Evolutionary conservation across 1,140 invertebrate genomes (phyloP), one percentile per base, ranked within the genome.

Genomic region (Temnothorax curvispinosus): DNA sequence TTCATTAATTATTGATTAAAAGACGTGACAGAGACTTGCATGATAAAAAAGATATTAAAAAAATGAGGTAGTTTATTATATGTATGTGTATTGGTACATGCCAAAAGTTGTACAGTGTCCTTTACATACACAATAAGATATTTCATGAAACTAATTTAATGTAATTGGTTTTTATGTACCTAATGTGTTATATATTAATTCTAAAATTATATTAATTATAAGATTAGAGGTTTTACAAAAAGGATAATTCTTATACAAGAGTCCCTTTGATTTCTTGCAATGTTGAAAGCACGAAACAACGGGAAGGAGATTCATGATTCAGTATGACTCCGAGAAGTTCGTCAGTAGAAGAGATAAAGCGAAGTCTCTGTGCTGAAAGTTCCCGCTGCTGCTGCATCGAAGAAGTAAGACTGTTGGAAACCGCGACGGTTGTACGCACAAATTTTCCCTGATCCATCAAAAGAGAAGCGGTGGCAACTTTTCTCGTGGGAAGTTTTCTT

Each of bases 341-440:
- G 77, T 80, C 77, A 41, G 27, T 21, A 27, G 54, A 8, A 15
- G 3, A 77, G 75, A 38, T 38, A 38, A 69, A 67, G 44, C 60
- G 32, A 27, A 41, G 27, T 69, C n/a, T 69, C n/a, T 7, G 15
- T 11, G n/a, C 15, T 65, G 41, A 65, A 78, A 65, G 58, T 65
- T 58, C 21, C 74, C 27, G 27, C 27, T 27, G 44, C 41, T 7
- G 44, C 6, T 13, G 74, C 18, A 54, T 69, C 47, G 77, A 8
- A 35, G 58, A 21, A 78, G 44, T 41, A 27, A 80, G 27, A 47
- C 21, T 3, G 75, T 9, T 44, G 56, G 56, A 80, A 69, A 80
- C 77, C 62, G 35, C 77, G 77, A 80, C n/a, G 27, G 62, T 80
- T 80, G 62, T 80, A 80, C 77, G 77, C 77, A 80, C 77, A 80